Evolutionary conservation across 2,113 vertebrate genomes (phyloP).

Genomic region (Nannobrachium achirus): DNA sequence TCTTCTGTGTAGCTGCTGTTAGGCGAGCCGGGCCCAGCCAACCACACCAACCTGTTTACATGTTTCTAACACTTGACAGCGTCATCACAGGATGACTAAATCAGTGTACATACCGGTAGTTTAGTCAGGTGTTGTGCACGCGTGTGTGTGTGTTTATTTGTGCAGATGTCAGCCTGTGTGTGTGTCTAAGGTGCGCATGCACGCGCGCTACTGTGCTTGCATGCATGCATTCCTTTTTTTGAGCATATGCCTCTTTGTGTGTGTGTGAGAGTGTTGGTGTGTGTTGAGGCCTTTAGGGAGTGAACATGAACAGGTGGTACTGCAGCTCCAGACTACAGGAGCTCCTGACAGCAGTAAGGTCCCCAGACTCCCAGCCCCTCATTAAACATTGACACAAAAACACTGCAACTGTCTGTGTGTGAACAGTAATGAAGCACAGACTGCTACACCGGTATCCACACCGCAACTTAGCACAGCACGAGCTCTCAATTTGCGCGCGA

Average conservation of each 20-base stretch:
- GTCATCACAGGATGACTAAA: slow-evolving; percentile 71
- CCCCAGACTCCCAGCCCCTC: slow-evolving; percentile 78
- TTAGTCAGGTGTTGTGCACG: slow-evolving; percentile 58
- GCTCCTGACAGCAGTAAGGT: slow-evolving; percentile 78
- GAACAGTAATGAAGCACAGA: slow-evolving; percentile 75
- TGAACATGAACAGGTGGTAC: slow-evolving; percentile 75
- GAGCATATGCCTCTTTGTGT: slow-evolving; percentile 55
- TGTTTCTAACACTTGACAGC: slow-evolving; percentile 51
- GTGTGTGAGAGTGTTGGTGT: slow-evolving; percentile 36
- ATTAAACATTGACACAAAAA: slow-evolving; percentile 83
- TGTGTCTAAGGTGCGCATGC: slow-evolving; percentile 12
- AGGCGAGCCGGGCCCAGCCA: slow-evolving; percentile 54
- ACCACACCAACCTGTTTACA: slow-evolving; percentile 68
- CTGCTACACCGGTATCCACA: slow-evolving; percentile 65
- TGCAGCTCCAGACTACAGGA: slow-evolving; percentile 73
- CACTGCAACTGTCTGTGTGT: slow-evolving; percentile 78
- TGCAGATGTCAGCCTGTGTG: slow-evolving; percentile 8
- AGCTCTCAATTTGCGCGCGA: slow-evolving; percentile 31
- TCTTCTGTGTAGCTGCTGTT: slow-evolving; percentile 61
- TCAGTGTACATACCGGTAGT: slow-evolving; percentile 63
- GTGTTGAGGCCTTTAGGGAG: slow-evolving; percentile 65
- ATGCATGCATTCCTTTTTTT: slow-evolving; percentile 41
- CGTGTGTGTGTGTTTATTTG: not conserved
- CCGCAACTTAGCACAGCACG: slow-evolving; percentile 63
- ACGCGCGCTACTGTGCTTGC: slow-evolving; percentile 42